Percentiles rank a stretch among this genome's conserved stretches.
These are phyloP conservation scores for Drosophila lacertosa DNA, from an alignment of 1,140 invertebrate species.

Conservation along the genomic window DNA sequence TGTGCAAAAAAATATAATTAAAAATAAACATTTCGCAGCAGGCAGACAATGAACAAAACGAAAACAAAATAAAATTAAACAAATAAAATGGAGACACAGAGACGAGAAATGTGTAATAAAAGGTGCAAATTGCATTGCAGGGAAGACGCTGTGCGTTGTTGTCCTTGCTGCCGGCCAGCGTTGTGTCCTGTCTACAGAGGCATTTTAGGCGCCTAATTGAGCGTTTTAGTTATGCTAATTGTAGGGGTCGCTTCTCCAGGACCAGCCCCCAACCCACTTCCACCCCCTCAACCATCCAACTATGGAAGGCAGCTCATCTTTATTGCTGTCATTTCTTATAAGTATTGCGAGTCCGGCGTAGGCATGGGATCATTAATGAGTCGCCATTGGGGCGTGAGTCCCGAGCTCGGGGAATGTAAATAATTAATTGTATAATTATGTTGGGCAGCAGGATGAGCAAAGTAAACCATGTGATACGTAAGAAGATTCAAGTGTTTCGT, in stretches of 20 bases:
- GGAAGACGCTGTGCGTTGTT: background rate
- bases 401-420: slow-evolving; percentile 15
- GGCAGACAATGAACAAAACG: slow-evolving; percentile 50
- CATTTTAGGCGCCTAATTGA: slow-evolving; percentile 76
- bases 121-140: slow-evolving; percentile 74
- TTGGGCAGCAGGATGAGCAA: slow-evolving; percentile 3
- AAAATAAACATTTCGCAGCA: slow-evolving; percentile 78
- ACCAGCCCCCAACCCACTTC: background rate
- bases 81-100: slow-evolving; percentile 35
- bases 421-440: slow-evolving; percentile 64
- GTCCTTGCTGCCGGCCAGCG: background rate
- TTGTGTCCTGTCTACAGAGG: slow-evolving; percentile 33
- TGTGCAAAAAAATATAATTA: slow-evolving; percentile 73
- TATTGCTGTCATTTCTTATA: slow-evolving; percentile 71
- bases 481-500: background rate
- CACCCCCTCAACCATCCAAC: background rate
- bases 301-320: slow-evolving; percentile 40
- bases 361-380: slow-evolving; percentile 25
- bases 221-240: slow-evolving; percentile 82
- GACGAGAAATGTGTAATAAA: slow-evolving; percentile 71
- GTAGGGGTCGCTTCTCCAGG: slow-evolving; percentile 28
- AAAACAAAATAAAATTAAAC: slow-evolving; percentile 26
- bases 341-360: slow-evolving; percentile 21
- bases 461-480: background rate
- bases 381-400: slow-evolving; percentile 33